Conservation (phyloP, 2,113 vertebrate species). For the Pyrgilauda ruficollis region DNA sequence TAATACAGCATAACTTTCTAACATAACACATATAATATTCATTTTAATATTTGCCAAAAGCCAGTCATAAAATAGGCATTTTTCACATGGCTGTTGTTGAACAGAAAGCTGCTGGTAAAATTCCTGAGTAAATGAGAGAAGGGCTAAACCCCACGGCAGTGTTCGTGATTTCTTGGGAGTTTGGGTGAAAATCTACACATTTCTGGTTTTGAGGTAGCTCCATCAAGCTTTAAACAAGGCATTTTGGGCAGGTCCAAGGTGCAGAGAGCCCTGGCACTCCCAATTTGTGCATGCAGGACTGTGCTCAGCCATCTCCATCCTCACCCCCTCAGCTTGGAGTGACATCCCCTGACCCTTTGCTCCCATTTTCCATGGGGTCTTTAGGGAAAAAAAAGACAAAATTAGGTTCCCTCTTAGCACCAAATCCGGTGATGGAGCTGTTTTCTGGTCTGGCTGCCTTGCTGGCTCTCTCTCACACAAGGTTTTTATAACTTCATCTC, state of each 20-base stretch:
- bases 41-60: no score
- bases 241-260: neutral
- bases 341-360: neutral
- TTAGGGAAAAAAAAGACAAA: neutral
- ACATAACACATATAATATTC: no score
- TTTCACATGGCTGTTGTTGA: neutral
- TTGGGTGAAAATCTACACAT: neutral
- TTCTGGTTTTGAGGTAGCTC: neutral
- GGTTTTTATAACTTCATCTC: neutral
- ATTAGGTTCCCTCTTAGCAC: neutral
- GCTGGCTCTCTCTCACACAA: no score
- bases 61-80: no score
- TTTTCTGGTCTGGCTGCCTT: neutral
- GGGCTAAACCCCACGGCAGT: neutral
- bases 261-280: neutral
- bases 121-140: neutral
- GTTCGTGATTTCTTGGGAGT: neutral
- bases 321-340: neutral
- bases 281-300: no score
- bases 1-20: no score
- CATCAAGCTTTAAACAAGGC: neutral
- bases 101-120: neutral
- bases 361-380: neutral
- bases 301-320: neutral
- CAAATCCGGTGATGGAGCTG: neutral